Conservation (phyloP, 2,797 vertebrate genomes). For the Mormyrus hasselquistii region DNA sequence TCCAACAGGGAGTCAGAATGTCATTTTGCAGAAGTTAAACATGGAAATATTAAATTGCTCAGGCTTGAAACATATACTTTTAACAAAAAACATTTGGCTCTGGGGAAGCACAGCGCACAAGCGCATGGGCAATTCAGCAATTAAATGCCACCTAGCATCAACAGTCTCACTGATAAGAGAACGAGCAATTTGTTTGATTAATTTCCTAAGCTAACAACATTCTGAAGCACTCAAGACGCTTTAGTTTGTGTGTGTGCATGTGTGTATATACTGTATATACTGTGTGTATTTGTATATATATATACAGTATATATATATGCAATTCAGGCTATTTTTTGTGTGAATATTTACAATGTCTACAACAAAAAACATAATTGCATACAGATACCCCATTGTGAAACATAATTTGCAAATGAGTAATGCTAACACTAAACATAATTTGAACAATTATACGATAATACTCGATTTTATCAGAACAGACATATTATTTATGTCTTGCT, state of each 20-base stretch:
- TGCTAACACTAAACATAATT: neutral
- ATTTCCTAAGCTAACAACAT: neutral
- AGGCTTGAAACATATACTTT: neutral
- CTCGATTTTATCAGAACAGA: neutral
- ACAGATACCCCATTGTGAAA: neutral
- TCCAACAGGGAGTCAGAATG: neutral
- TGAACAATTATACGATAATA: neutral
- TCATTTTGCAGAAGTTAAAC: slow-evolving; percentile 9
- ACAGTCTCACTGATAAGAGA: neutral
- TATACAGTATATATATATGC: neutral
- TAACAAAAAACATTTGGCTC: neutral
- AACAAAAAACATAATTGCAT: neutral
- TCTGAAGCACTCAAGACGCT: neutral
- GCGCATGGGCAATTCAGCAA: neutral
- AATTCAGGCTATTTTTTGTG: neutral
- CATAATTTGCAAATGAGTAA: neutral
- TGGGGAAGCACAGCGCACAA: neutral
- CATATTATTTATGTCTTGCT: neutral
- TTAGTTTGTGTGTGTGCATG: neutral
- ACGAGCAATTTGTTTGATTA: neutral
- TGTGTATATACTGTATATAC: no score
- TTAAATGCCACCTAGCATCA: neutral
- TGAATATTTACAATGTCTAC: neutral
- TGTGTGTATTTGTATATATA: no score
- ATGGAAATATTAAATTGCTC: neutral